Base-by-base conservation (phyloP, 2,888 invertebrate species). In the Willowsia nigromaculata region DNA sequence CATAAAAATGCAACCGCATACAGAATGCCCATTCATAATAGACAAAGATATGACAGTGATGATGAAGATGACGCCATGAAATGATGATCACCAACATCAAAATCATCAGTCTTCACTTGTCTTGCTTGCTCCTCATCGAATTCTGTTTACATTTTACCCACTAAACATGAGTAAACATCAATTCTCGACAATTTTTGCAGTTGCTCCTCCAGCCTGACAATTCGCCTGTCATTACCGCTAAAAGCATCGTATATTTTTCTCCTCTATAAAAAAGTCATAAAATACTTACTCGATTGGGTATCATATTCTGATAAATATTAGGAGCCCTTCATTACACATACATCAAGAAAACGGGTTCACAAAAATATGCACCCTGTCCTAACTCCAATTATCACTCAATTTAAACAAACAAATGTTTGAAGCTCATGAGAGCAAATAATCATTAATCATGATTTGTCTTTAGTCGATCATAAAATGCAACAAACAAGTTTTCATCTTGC, bases 181-280 rank as follows among this genome's bases (percentile, higher is more conserved):
- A 40, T 40, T 13, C 37, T 68, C 68, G 40, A 68, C 22, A n/a
- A n/a, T n/a, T 56, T 80, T 33, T 56, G 37, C 56, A 80, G 56
- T 22, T 80, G 13, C 15, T 22, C 43, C n/a, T 40, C n/a, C 53
- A n/a, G 22, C 78, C 30, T n/a, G n/a, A n/a, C n/a, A n/a, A n/a
- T n/a, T n/a, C n/a, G 4, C 47, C 25, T 62, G 40, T 68, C 43
- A 68, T 83, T 50, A 59, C 30, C 68, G 47, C 33, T 83, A 53
- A 83, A 83, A 83, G 83, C 83, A 53, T 83, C 83, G 68, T 33
- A 53, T 33, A 80, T 22, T 76, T 85, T 85, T 71, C 74, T 56
- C 43, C 22, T 15, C 47, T 62, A 76, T 85, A 76, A 85, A 85
- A 62, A 40, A 62, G 76, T 43, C 59, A 85, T 85, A 85, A 85